Conservation (phyloP, 2,888 invertebrate genomes). For the Nebria salina region DNA sequence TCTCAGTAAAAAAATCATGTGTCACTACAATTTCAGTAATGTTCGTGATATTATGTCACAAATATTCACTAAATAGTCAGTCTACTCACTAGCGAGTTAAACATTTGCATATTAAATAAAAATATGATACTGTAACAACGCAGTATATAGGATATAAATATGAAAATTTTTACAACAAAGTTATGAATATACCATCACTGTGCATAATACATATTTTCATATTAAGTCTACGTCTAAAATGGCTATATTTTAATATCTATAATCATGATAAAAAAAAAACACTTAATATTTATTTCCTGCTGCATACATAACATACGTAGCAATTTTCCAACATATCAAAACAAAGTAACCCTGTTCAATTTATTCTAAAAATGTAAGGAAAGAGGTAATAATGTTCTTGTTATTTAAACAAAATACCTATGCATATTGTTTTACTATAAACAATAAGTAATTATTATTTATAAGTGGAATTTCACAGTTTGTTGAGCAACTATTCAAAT, state of each 20-base stretch:
- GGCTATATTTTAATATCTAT: too few species aligned
- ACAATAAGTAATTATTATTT: too few species aligned
- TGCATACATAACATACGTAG: too few species aligned
- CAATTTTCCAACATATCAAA: too few species aligned
- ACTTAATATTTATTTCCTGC: too few species aligned
- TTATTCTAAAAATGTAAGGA: too few species aligned
- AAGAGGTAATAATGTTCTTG: too few species aligned
- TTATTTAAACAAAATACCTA: too few species aligned
- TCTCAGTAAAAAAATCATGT: background rate
- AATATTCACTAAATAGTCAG: background rate
- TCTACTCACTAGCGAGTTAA: conserved; percentile 1
- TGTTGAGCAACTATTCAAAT: background rate
- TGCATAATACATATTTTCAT: background rate
- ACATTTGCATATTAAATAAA: background rate
- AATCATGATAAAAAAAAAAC: too few species aligned
- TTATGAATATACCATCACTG: background rate
- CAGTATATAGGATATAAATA: background rate
- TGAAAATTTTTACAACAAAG: background rate
- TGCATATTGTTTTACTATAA: too few species aligned
- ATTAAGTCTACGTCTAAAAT: background rate
- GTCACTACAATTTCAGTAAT: background rate
- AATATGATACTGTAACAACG: background rate
- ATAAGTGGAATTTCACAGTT: background rate
- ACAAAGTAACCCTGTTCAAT: too few species aligned
- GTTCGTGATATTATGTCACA: background rate